These are phyloP conservation scores for Ifrita kowaldi DNA, from an alignment of 2,113 vertebrate genomes.

Conservation along the genomic window DNA sequence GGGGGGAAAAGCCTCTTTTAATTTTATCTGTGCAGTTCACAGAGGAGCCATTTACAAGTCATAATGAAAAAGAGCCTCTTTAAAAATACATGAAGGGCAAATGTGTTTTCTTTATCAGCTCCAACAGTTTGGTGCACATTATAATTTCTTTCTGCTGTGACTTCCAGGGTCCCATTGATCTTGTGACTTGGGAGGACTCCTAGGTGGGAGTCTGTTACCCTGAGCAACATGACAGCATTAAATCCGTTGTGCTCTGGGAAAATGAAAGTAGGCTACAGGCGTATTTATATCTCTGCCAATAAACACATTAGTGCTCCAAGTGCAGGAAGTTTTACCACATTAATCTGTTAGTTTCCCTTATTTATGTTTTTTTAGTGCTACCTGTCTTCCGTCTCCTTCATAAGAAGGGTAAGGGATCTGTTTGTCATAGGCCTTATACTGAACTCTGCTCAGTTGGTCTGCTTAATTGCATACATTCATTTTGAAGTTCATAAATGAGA, in stretches of 20 bases:
- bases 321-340: background rate
- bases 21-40: background rate
- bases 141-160: constrained; percentile 56
- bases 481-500: constrained; percentile 14
- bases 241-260: constrained; percentile 47
- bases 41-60: constrained; percentile 44
- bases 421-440: background rate
- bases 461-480: background rate
- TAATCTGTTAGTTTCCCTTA: background rate
- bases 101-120: constrained; percentile 67
- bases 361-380: background rate
- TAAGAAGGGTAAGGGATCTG: background rate
- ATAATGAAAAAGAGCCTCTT: constrained; percentile 61
- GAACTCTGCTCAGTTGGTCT: background rate
- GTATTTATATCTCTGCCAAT: constrained; percentile 37
- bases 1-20: background rate
- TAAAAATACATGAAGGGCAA: constrained; percentile 72
- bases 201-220: constrained; percentile 55
- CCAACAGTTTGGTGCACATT: constrained; percentile 29
- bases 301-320: constrained; percentile 18
- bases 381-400: background rate
- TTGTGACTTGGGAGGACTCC: constrained; percentile 2
- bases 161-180: constrained; percentile 60
- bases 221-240: constrained; percentile 30
- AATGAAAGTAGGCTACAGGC: constrained; percentile 30